Evolutionary conservation across 92 coral and sea anemone species (phyloP).

Genomic region (Heliopora coerulea): DNA sequence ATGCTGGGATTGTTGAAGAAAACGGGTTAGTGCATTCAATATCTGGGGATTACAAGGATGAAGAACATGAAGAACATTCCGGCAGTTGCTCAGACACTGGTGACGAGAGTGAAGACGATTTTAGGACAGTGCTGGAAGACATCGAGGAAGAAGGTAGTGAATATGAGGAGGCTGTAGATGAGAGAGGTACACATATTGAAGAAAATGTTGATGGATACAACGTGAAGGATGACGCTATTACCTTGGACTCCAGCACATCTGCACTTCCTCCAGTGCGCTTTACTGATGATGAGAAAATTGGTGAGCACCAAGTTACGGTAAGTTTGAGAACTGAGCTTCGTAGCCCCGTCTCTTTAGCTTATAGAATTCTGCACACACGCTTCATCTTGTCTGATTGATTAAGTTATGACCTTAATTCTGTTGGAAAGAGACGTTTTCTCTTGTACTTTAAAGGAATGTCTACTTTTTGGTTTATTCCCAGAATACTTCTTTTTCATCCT

Average conservation of each 20-base stretch:
- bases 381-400: no score
- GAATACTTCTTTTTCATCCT: constrained; percentile 24
- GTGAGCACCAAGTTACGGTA: constrained; percentile 1
- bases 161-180: constrained; percentile 25
- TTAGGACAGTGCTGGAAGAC: constrained; percentile 33
- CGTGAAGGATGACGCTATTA: background rate
- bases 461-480: background rate
- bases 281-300: background rate
- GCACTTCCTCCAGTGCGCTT: background rate
- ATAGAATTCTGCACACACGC: no score
- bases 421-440: no score
- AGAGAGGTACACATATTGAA: constrained; percentile 12
- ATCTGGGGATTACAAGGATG: no score
- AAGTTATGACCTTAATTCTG: no score
- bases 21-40: no score
- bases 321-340: no score
- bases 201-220: background rate
- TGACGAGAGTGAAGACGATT: constrained; percentile 24
- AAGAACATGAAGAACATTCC: constrained; percentile 8
- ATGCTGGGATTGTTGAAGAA: no score
- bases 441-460: constrained; percentile 3
- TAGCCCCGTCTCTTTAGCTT: no score
- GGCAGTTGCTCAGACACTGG: background rate
- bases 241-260: background rate
- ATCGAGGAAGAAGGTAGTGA: constrained; percentile 41